These are phyloP conservation scores for Dicrostonyx torquatus DNA, from an alignment of 2,797 vertebrate species.

Conservation along the genomic window DNA sequence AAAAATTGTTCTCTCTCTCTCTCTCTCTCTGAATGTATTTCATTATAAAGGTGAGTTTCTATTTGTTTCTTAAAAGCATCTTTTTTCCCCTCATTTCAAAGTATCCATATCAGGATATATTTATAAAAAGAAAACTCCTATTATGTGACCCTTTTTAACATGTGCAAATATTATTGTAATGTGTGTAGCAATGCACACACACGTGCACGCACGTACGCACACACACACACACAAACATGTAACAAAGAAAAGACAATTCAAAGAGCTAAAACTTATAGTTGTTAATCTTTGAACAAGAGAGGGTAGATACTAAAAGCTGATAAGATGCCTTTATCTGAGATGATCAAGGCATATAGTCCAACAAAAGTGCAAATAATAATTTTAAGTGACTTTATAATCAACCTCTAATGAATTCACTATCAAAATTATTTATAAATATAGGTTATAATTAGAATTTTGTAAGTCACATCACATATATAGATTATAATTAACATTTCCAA, in stretches of 20 bases:
- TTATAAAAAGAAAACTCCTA: background rate
- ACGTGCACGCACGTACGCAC: background rate
- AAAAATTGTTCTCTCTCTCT: background rate
- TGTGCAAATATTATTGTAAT: background rate
- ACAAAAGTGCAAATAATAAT: background rate
- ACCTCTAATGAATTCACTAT: background rate
- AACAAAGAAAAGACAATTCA: background rate
- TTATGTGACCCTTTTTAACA: background rate
- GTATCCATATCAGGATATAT: background rate
- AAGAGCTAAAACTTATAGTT: slow-evolving; percentile 16
- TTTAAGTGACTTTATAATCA: slow-evolving; percentile 45
- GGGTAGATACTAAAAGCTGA: slow-evolving; percentile 18
- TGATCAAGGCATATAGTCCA: background rate
- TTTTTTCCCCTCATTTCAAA: background rate
- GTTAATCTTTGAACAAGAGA: slow-evolving; percentile 31
- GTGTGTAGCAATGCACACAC: background rate
- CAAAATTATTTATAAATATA: slow-evolving; percentile 35
- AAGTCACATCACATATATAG: background rate
- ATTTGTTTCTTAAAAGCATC: slow-evolving; percentile 7
- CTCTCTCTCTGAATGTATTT: background rate
- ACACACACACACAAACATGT: background rate
- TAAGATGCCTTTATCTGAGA: background rate
- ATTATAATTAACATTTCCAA: slow-evolving; percentile 32
- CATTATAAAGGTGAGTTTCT: slow-evolving; percentile 38
- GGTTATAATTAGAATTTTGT: slow-evolving; percentile 30